phyloP scores from a whole-genome alignment of 2,888 invertebrate species.

The Nycteola revayana region DNA sequence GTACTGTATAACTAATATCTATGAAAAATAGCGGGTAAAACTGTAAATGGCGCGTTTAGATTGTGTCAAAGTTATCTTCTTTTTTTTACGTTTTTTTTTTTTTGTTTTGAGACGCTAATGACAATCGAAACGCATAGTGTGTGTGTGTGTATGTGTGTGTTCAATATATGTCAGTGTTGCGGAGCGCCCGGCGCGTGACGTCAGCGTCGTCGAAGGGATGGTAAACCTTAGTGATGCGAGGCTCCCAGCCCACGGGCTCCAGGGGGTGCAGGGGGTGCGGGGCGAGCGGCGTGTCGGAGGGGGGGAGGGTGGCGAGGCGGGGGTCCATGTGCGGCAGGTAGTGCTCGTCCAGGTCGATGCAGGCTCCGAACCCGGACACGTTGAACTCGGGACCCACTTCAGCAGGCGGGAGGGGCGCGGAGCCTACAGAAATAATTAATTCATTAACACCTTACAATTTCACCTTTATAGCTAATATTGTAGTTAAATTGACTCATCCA shows the following conservation, averaged over 20 bases:
- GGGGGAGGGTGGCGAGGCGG: conserved; percentile 62
- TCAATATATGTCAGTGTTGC: conserved; percentile 56
- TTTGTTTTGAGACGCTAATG: too few relatives aligned
- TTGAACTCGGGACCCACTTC: conserved; percentile 67
- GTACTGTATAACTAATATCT: conserved; percentile 9
- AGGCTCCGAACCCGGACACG: conserved; percentile 24
- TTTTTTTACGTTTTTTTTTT: too few relatives aligned
- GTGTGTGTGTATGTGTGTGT: too few relatives aligned
- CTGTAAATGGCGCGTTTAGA: too few relatives aligned
- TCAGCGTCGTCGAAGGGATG: conserved; percentile 39
- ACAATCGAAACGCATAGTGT: too few relatives aligned
- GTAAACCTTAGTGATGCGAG: conserved; percentile 51
- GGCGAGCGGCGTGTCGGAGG: conserved; percentile 38
- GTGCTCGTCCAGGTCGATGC: conserved; percentile 54
- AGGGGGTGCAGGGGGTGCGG: conserved; percentile 23
- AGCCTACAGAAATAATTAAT: too few relatives aligned
- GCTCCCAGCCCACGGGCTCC: conserved; percentile 53
- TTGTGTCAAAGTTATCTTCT: too few relatives aligned
- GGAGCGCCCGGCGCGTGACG: conserved; percentile 39
- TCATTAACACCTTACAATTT: too few relatives aligned
- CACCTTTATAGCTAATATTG: too few relatives aligned
- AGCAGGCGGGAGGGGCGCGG: conserved; percentile 21
- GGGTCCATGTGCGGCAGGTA: conserved; percentile 69
- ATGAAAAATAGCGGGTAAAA: not conserved
- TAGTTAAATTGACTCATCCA: too few relatives aligned